Conservation (phyloP, 2,888 invertebrate species). For the Bimastos eiseni region DNA sequence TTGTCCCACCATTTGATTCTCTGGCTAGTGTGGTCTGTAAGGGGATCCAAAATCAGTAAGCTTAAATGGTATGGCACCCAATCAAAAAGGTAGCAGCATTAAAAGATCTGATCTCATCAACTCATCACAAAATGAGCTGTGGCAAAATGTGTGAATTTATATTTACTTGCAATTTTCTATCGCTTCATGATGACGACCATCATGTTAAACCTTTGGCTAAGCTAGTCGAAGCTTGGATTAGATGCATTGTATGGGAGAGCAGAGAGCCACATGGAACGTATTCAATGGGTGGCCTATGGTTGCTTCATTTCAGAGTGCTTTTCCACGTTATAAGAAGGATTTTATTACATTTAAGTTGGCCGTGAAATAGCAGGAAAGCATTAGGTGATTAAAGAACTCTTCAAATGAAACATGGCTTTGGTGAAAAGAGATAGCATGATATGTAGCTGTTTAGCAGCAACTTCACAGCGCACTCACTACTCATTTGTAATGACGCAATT, state of each 20-base stretch:
- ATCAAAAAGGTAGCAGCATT: no score
- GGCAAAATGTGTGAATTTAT: no score
- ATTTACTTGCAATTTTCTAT: not conserved
- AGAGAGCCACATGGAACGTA: not conserved
- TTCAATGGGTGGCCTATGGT: not conserved
- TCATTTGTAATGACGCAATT: slow-evolving; percentile 8
- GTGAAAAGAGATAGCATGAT: not conserved
- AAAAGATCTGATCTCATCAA: no score
- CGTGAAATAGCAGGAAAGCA: not conserved
- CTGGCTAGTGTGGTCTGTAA: no score
- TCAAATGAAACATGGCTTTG: not conserved
- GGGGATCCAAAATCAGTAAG: no score
- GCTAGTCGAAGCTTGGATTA: not conserved
- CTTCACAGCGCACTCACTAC: not conserved
- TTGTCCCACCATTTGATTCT: no score
- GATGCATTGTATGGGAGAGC: no score
- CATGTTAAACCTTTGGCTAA: not conserved
- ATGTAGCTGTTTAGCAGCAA: not conserved
- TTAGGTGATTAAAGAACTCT: not conserved
- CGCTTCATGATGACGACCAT: not conserved
- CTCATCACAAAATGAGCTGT: no score
- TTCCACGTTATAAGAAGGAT: not conserved
- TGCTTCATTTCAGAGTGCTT: not conserved
- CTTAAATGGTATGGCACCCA: no score
- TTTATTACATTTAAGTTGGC: not conserved